Conservation (phyloP, 1,140 invertebrate genomes). For the Acyrthosiphon pisum region DNA sequence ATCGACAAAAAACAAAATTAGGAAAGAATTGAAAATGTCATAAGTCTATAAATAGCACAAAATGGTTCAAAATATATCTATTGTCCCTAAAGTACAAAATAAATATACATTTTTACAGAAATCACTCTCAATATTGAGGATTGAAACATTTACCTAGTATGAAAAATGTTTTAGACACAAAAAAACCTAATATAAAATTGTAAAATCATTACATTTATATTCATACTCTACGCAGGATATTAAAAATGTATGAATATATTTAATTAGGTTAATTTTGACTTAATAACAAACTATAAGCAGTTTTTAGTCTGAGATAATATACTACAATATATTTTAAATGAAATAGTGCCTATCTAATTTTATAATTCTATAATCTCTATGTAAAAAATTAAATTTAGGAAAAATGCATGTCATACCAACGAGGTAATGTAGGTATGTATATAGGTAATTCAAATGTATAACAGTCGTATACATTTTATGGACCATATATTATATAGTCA, state of each 20-base stretch:
- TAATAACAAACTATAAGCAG: neutral
- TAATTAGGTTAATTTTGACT: neutral
- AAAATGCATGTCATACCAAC: neutral
- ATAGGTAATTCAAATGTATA: neutral
- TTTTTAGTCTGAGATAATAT: neutral
- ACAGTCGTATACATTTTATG: neutral
- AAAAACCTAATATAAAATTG: neutral
- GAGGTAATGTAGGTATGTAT: neutral
- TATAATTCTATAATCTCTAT: neutral
- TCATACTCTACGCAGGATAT: neutral
- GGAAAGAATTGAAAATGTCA: neutral
- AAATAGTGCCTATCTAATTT: neutral
- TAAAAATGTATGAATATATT: neutral
- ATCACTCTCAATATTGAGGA: too few relatives aligned
- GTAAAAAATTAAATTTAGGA: neutral
- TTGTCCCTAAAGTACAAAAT: too few relatives aligned
- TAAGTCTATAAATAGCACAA: neutral
- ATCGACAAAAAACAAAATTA: neutral
- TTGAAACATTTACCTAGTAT: too few relatives aligned
- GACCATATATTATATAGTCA: neutral
- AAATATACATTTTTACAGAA: too few relatives aligned
- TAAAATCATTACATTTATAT: neutral
- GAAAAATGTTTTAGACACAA: too few relatives aligned
- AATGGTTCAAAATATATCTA: neutral
- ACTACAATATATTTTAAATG: neutral